Conservation (phyloP, 2,113 vertebrate species). For the Pelecanoides urinatrix region DNA sequence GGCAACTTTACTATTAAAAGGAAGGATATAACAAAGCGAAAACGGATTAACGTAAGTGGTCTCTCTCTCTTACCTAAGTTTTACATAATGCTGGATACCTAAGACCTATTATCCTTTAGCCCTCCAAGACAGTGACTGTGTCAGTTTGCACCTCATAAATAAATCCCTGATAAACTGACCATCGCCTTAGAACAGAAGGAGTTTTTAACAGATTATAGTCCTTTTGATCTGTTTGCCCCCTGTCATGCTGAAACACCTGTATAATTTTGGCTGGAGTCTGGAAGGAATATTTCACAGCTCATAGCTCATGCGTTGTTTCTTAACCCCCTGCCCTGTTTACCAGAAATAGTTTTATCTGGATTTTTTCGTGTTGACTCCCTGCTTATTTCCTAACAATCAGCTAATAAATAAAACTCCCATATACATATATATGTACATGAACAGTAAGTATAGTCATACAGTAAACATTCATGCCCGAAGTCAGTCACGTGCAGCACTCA, state of each 20-base stretch:
- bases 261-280: not conserved
- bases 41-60: not conserved
- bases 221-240: not conserved
- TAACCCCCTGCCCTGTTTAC: not conserved
- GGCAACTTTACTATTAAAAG: not conserved
- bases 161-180: not conserved
- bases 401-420: not conserved
- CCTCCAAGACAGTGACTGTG: not conserved
- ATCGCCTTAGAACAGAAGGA: not conserved
- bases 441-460: not conserved
- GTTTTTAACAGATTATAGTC: not conserved
- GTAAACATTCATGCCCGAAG: not conserved
- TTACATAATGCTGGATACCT: not conserved
- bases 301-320: not conserved
- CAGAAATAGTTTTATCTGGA: not conserved
- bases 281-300: not conserved
- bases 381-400: not conserved
- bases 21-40: not conserved
- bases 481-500: not conserved
- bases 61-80: not conserved
- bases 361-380: not conserved
- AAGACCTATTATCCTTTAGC: not conserved
- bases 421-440: rapidly evolving
- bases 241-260: not conserved
- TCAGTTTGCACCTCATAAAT: not conserved